Base-by-base conservation (phyloP, 2,113 vertebrate species). In the Stictonetta naevosa region DNA sequence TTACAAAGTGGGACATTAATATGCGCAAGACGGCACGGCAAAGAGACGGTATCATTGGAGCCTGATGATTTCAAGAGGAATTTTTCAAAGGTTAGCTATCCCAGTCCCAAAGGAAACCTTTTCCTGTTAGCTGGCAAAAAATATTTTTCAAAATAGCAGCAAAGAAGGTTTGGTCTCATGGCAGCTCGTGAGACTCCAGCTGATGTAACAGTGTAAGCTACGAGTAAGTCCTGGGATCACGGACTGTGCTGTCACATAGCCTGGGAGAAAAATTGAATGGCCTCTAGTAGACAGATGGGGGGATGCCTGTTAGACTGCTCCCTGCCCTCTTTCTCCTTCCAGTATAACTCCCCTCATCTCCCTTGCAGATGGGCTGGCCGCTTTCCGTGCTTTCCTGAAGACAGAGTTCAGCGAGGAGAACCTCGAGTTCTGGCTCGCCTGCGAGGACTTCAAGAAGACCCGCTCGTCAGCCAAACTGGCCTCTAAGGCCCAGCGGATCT, bases 381-480 rank as follows among this genome's bases (percentile, higher is more conserved):
- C 99, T 31, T 99, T 99, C 96, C 98, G 98, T 2, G 97, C 99
- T 83, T 99, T 99, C 97, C 95, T 99, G 94, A 98, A 99, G 87
- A 99, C 99, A 0, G 99, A 99, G 94, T 99, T 99, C 97, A 99
- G 99, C 0, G 99, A 99, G 96, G 99, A 99, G 97, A 99, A 99
- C 98, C 97, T 99, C 64, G 99, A 99, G 25, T 99, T 99, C 98
- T 99, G 99, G 98, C 95, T 99, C 13, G 99, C 99, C 73, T 99
- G 99, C 3, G 99, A 99, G 91, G 99, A 99, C 64, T 99, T 99
- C 98, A 99, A 98, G 96, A 98, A 95, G 92, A 99, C 98, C 58
- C 98, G 98, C 77, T 99, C 98, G 0, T 75, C 98, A 1, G 93
- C 98, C 76, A 99, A 99, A 90, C 96, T 99, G 64, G 97, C 97